Conservation (phyloP, 53 echinoderm and acorn worm species). For the Arbacia lixula region DNA sequence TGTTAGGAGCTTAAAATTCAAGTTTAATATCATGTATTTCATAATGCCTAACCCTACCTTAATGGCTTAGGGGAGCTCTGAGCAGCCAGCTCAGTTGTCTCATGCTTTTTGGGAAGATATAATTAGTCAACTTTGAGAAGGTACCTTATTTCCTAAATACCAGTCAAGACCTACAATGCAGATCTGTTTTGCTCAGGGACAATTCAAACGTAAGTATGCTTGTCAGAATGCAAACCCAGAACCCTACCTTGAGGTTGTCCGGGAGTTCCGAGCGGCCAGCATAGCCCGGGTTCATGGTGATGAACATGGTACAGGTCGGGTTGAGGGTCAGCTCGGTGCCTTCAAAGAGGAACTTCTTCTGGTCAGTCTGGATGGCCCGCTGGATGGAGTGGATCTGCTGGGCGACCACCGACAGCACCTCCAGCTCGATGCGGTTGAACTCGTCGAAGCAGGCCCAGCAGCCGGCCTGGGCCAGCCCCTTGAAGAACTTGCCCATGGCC, state of each 20-base stretch:
- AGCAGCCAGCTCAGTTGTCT: no score
- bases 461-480: slow-evolving; percentile 97
- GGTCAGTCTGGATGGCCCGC: slow-evolving; percentile 79
- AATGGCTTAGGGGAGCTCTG: no score
- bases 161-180: no score
- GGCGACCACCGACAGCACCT: slow-evolving; percentile 96
- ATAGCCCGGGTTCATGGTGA: slow-evolving; percentile 98
- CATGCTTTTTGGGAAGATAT: no score
- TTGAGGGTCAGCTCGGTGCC: slow-evolving; percentile 91
- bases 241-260: slow-evolving; percentile 90
- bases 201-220: no score
- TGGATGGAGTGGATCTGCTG: slow-evolving; percentile 98
- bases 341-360: slow-evolving; percentile 91
- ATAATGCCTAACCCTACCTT: no score
- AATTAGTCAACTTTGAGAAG: no score
- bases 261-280: slow-evolving; percentile 93
- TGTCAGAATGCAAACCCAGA: no score
- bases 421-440: slow-evolving; percentile 99
- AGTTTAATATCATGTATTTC: no score
- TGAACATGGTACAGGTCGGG: slow-evolving; percentile 96
- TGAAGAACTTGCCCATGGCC: slow-evolving; percentile 99
- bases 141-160: no score
- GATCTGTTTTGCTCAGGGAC: no score
- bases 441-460: slow-evolving; percentile 99
- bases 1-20: no score